Conservation (phyloP, 2,113 vertebrate genomes). For the Urocolius indicus region DNA sequence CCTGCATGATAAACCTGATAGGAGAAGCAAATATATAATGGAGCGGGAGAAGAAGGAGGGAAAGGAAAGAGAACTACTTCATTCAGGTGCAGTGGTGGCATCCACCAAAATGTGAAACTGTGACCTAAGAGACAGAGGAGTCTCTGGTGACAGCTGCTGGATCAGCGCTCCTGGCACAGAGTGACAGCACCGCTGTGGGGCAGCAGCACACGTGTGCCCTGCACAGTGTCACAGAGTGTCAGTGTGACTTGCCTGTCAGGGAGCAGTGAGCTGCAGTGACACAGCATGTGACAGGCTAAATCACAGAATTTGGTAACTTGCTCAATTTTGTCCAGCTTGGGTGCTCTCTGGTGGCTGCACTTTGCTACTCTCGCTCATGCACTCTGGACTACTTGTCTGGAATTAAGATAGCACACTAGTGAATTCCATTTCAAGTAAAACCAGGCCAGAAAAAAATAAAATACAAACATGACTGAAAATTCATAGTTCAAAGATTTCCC, state of each 20-base stretch:
- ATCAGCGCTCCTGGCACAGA: background rate
- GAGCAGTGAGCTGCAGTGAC: background rate
- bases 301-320: background rate
- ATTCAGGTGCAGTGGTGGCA: background rate
- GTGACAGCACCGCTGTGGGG: background rate
- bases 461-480: background rate
- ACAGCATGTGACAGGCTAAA: background rate
- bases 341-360: constrained; percentile 66
- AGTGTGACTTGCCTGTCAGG: background rate
- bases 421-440: background rate
- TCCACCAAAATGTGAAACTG: background rate
- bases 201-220: background rate
- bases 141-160: background rate
- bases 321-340: constrained; percentile 36
- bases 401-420: background rate
- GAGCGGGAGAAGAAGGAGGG: background rate
- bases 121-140: background rate
- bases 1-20: background rate
- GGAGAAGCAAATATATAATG: background rate
- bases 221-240: background rate
- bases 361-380: background rate
- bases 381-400: background rate
- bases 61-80: background rate
- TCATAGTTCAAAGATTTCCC: background rate
- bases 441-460: background rate